These are phyloP conservation scores for Anoplophora glabripennis DNA, from an alignment of 1,140 invertebrate species.

Conservation along the genomic window DNA sequence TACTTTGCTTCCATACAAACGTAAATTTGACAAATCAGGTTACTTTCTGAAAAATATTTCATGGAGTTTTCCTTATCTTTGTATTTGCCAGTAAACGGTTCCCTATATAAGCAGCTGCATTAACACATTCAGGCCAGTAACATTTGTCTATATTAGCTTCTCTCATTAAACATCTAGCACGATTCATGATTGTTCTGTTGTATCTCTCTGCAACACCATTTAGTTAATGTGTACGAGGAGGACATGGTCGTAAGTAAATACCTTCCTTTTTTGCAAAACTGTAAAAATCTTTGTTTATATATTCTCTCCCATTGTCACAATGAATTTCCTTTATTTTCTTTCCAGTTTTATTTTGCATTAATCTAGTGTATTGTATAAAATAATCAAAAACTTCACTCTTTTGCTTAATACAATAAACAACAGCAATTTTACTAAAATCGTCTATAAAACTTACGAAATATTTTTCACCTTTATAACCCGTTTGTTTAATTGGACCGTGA, in stretches of 20 bases:
- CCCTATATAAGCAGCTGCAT: too few species aligned
- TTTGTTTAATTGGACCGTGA: not conserved
- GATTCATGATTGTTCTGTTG: slow-evolving; percentile 34
- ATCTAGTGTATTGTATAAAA: slow-evolving; percentile 24
- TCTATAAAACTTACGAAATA: slow-evolving; percentile 45
- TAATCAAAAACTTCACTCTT: slow-evolving; percentile 40
- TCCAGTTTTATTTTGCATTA: too few species aligned
- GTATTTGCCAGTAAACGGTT: too few species aligned
- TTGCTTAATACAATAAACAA: slow-evolving; percentile 42
- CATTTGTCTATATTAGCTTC: slow-evolving; percentile 28
- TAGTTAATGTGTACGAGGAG: slow-evolving; percentile 27
- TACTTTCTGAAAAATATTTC: too few species aligned
- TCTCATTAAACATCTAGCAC: slow-evolving; percentile 31
- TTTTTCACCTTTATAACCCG: slow-evolving; percentile 27
- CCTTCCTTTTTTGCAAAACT: slow-evolving; percentile 27
- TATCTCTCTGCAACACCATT: slow-evolving; percentile 33
- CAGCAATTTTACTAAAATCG: slow-evolving; percentile 36
- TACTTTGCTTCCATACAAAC: too few species aligned
- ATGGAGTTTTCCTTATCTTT: too few species aligned
- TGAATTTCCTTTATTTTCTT: too few species aligned
- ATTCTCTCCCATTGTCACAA: slow-evolving; percentile 12
- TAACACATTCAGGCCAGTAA: too few species aligned
- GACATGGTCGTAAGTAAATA: slow-evolving; percentile 34
- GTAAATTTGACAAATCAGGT: too few species aligned
- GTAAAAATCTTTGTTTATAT: slow-evolving; percentile 32